Conservation (phyloP, 1,140 invertebrate genomes). For the Heliconius congener region DNA sequence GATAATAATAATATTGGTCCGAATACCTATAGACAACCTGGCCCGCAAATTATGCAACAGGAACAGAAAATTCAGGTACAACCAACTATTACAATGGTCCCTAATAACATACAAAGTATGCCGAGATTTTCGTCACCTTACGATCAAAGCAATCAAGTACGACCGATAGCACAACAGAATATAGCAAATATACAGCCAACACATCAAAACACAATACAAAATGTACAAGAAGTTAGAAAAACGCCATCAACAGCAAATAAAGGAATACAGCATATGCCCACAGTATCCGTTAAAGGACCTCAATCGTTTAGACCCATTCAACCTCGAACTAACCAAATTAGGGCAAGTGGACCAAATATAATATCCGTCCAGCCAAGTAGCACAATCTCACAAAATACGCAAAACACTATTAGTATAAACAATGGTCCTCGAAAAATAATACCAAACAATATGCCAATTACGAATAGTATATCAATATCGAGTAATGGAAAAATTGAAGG, state of each 20-base stretch:
- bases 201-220: constrained; percentile 30
- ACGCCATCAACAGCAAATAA: constrained; percentile 26
- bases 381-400: constrained; percentile 11
- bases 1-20: constrained; percentile 24
- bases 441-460: constrained; percentile 5
- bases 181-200: constrained; percentile 24
- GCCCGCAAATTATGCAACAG: constrained; percentile 35
- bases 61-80: constrained; percentile 37
- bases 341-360: constrained; percentile 25
- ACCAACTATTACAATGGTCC: constrained; percentile 37
- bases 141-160: constrained; percentile 38
- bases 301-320: constrained; percentile 52
- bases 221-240: constrained; percentile 29
- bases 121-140: constrained; percentile 18
- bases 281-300: constrained; percentile 35
- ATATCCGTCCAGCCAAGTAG: constrained; percentile 25
- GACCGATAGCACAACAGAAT: constrained; percentile 34
- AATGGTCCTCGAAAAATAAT: constrained; percentile 33
- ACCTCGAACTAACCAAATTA: constrained; percentile 46
- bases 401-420: constrained; percentile 35
- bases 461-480: constrained; percentile 27
- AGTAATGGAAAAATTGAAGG: constrained; percentile 44
- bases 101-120: constrained; percentile 43
- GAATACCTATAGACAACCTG: constrained; percentile 32
- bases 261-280: constrained; percentile 34